Conservation (phyloP, 1,140 invertebrate species). For the Saxidomus purpurata region DNA sequence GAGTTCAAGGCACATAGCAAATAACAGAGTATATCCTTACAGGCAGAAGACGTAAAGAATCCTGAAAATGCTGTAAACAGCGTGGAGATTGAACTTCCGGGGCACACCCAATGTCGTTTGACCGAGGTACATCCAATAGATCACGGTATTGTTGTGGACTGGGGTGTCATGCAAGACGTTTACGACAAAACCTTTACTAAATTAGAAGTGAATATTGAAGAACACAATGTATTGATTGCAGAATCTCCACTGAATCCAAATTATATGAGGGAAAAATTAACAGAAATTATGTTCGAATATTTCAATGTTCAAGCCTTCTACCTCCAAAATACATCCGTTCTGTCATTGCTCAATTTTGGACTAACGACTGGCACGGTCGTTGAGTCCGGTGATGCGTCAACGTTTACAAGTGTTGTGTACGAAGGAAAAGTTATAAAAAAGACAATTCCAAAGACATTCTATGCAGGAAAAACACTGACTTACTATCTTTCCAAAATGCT, state of each 20-base stretch:
- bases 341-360: conserved; percentile 47
- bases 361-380: conserved; percentile 35
- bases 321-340: conserved; percentile 37
- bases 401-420: conserved; percentile 56
- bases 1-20: too few species aligned
- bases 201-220: conserved; percentile 7
- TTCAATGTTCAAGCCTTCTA: conserved; percentile 17
- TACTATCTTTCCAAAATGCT: conserved; percentile 12
- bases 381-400: conserved; percentile 42
- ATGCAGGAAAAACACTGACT: conserved; percentile 42
- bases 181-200: conserved; percentile 7
- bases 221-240: conserved; percentile 27
- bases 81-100: not conserved
- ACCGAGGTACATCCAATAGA: conserved; percentile 25
- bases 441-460: conserved; percentile 61
- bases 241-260: conserved; percentile 49
- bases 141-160: conserved; percentile 49
- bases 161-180: conserved; percentile 47
- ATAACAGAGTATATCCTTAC: not conserved
- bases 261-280: conserved; percentile 47
- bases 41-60: not conserved
- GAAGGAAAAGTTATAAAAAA: conserved; percentile 23
- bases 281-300: conserved; percentile 55
- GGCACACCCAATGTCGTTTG: not conserved
- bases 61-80: not conserved